phyloP scores from a whole-genome alignment of 2,888 invertebrate genomes.

The Polymixis flavicincta region DNA sequence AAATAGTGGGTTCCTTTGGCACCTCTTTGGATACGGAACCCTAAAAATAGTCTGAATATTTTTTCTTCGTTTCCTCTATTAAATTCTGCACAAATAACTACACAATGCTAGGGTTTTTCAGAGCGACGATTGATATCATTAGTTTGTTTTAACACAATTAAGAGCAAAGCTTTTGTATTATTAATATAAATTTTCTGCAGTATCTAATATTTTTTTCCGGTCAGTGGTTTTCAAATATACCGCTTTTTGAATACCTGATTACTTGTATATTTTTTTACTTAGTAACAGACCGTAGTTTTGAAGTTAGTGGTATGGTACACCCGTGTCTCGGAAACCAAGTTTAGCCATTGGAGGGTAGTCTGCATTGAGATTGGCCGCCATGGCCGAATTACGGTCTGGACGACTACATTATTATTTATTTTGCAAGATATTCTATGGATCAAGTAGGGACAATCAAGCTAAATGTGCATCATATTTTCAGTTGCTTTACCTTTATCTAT shows the following conservation, averaged over 20 bases:
- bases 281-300: not conserved
- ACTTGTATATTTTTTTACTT: not conserved
- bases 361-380: not conserved
- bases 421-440: not conserved
- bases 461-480: not conserved
- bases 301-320: not conserved
- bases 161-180: not conserved
- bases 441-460: not conserved
- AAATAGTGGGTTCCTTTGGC: too few relatives aligned
- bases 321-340: not conserved
- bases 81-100: not conserved
- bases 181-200: not conserved
- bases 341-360: not conserved
- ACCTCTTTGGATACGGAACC: too few relatives aligned
- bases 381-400: not conserved
- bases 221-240: slow-evolving; percentile 23
- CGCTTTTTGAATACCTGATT: not conserved
- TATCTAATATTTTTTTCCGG: slow-evolving; percentile 10
- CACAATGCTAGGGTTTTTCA: not conserved
- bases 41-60: not conserved
- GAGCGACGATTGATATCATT: not conserved
- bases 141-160: not conserved
- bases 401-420: not conserved
- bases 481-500: not conserved
- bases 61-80: not conserved